Percentiles rank a stretch among this genome's conserved stretches.
These are phyloP conservation scores for Caenorhabditis parvicauda DNA, from an alignment of 2,888 invertebrate genomes.

Conservation along the genomic window DNA sequence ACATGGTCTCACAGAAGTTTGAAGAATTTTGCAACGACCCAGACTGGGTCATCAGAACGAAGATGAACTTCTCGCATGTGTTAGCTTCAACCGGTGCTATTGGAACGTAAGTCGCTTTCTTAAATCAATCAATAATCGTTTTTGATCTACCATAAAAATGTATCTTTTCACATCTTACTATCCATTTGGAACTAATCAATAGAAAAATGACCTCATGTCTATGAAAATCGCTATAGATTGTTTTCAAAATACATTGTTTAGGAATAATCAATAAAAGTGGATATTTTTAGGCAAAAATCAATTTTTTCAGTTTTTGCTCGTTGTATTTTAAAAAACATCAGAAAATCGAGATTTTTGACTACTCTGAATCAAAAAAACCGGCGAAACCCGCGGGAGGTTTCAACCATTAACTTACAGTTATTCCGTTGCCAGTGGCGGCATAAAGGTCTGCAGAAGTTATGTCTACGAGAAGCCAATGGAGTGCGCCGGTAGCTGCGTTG, in stretches of 20 bases:
- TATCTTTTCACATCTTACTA: too few relatives aligned
- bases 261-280: too few relatives aligned
- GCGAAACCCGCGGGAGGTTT: not conserved
- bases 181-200: too few relatives aligned
- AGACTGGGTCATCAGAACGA: slow-evolving; percentile 28
- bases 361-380: too few relatives aligned
- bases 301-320: too few relatives aligned
- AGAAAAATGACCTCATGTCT: too few relatives aligned
- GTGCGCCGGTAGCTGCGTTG: slow-evolving; percentile 42
- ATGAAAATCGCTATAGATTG: too few relatives aligned
- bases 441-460: slow-evolving; percentile 46
- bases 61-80: slow-evolving; percentile 27
- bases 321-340: too few relatives aligned
- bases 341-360: too few relatives aligned
- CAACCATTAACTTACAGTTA: slow-evolving; percentile 33
- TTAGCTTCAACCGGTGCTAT: slow-evolving; percentile 29
- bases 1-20: slow-evolving; percentile 23
- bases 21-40: slow-evolving; percentile 6
- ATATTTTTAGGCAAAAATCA: too few relatives aligned
- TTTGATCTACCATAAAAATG: too few relatives aligned
- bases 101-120: slow-evolving; percentile 33
- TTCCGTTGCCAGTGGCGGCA: slow-evolving; percentile 36
- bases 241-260: too few relatives aligned
- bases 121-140: slow-evolving; percentile 5
- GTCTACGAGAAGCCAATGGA: slow-evolving; percentile 55